These are phyloP conservation scores for Amitus sp. DNA, from an alignment of 2,888 invertebrate species.

Conservation along the genomic window DNA sequence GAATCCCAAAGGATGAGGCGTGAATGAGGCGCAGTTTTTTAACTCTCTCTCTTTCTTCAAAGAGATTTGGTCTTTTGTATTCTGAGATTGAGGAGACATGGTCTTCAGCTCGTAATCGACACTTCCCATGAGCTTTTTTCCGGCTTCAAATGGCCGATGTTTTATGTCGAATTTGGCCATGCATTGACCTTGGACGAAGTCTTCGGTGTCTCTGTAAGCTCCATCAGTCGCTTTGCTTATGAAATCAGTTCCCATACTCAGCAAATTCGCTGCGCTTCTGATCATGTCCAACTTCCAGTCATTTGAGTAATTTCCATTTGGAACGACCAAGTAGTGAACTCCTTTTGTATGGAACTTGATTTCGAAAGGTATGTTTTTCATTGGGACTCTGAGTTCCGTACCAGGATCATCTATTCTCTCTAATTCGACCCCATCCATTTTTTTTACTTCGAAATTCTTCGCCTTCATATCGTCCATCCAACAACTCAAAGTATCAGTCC, in stretches of 20 bases:
- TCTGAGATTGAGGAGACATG: slow-evolving; percentile 21
- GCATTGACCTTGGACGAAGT: slow-evolving; percentile 48
- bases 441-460: background rate
- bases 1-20: background rate
- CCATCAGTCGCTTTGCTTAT: slow-evolving; percentile 30
- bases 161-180: slow-evolving; percentile 39
- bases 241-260: slow-evolving; percentile 44
- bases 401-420: background rate
- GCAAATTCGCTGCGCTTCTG: slow-evolving; percentile 42
- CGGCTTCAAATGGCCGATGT: slow-evolving; percentile 14
- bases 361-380: slow-evolving; percentile 35
- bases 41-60: slow-evolving; percentile 19
- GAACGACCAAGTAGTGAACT: slow-evolving; percentile 44
- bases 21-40: slow-evolving; percentile 6
- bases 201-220: slow-evolving; percentile 43
- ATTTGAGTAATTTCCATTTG: slow-evolving; percentile 33
- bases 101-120: slow-evolving; percentile 24
- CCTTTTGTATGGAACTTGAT: slow-evolving; percentile 46
- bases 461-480: background rate
- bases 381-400: background rate
- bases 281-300: slow-evolving; percentile 45
- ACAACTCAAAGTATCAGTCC: background rate
- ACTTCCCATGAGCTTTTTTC: slow-evolving; percentile 8
- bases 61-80: slow-evolving; percentile 15
- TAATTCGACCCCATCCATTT: background rate